phyloP scores from a whole-genome alignment of 2,113 vertebrate species.

The Murina feae region DNA sequence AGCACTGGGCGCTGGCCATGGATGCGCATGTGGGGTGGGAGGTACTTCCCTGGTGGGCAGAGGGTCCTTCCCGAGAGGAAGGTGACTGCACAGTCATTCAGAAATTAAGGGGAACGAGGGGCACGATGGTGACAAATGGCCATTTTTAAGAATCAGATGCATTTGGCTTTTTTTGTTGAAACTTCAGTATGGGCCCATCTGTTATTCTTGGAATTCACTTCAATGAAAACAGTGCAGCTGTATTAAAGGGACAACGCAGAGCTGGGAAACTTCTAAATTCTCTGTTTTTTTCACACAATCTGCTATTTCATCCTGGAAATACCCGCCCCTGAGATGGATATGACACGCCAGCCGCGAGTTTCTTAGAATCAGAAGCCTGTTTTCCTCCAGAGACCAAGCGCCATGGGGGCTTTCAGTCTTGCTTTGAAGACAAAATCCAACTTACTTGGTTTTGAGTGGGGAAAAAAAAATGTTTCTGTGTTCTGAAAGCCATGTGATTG shows the following conservation, averaged over 20 bases:
- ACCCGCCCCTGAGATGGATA: background rate
- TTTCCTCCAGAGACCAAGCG: background rate
- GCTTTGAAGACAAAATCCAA: background rate
- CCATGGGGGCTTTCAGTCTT: background rate
- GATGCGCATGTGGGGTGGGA: accelerated
- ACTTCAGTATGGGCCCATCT: background rate
- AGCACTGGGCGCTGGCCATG: accelerated
- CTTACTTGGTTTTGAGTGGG: background rate
- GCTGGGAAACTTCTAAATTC: background rate
- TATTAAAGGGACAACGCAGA: background rate
- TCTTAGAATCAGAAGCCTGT: background rate
- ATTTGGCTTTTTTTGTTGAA: background rate
- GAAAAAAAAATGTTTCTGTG: background rate
- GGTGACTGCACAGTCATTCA: background rate
- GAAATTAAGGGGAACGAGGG: background rate
- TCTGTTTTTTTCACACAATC: background rate
- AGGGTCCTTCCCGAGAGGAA: background rate
- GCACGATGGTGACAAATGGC: background rate
- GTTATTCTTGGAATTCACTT: background rate
- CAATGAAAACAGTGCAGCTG: background rate
- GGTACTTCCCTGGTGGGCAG: background rate
- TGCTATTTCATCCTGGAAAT: background rate
- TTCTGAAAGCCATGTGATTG: background rate
- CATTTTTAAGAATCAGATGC: background rate
- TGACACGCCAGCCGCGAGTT: background rate